phyloP scores from a whole-genome alignment of 1,140 invertebrate species.

The Phortica variegata region DNA sequence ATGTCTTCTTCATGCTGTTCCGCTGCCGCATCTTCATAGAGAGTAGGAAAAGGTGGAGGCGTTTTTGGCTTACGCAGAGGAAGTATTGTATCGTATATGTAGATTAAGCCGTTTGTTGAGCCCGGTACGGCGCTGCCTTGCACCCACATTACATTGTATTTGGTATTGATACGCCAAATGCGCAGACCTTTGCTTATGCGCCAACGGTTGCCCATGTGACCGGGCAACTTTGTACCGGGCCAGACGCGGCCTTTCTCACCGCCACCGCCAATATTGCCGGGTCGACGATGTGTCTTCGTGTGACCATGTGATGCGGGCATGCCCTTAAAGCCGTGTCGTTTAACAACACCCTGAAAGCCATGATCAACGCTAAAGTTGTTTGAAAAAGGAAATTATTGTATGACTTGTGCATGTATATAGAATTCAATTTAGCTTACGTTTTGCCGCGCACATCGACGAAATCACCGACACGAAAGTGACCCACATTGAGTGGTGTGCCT shows the following conservation, averaged over 20 bases:
- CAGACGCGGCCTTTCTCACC: constrained; percentile 82
- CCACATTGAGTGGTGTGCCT: constrained; percentile 84
- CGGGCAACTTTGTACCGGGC: constrained; percentile 95
- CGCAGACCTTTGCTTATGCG: constrained; percentile 71
- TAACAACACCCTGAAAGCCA: constrained; percentile 99
- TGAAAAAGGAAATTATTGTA: constrained; percentile 8
- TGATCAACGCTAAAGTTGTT: constrained; percentile 75
- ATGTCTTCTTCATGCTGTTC: constrained; percentile 30
- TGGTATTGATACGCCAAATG: constrained; percentile 90
- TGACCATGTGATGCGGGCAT: constrained; percentile 88
- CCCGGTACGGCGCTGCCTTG: constrained; percentile 80
- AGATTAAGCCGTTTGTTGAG: constrained; percentile 74
- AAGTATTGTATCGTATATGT: constrained; percentile 79
- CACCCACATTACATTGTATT: constrained; percentile 91
- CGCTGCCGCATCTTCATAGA: constrained; percentile 66
- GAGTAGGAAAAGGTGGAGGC: constrained; percentile 80
- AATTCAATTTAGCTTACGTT: constrained; percentile 71
- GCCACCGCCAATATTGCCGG: constrained; percentile 86
- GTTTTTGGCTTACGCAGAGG: constrained; percentile 62
- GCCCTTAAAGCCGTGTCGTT: constrained; percentile 93
- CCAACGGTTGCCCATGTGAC: constrained; percentile 91
- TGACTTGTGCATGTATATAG: background rate
- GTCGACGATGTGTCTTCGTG: constrained; percentile 92
- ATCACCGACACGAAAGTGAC: constrained; percentile 91
- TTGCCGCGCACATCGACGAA: constrained; percentile 86